Conservation (phyloP, 2,888 invertebrate genomes). For the Pyrgus malvae region DNA sequence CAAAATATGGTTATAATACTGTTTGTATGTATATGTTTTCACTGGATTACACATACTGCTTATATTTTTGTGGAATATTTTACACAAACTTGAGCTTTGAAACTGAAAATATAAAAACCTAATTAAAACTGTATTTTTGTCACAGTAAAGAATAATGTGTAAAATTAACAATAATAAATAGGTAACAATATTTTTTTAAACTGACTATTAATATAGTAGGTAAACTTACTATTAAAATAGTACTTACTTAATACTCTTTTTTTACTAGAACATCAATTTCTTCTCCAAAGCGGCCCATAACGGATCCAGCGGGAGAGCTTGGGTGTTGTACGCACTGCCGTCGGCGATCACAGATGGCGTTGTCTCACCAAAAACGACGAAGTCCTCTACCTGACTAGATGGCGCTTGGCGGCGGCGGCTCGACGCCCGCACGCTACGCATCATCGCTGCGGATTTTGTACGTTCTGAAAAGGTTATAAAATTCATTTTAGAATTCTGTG, state of each 20-base stretch:
- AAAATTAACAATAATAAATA: too few species aligned
- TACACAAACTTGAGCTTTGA: too few species aligned
- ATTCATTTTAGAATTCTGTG: too few species aligned
- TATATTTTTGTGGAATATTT: too few species aligned
- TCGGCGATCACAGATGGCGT: constrained; percentile 40
- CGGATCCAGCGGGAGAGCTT: constrained; percentile 50
- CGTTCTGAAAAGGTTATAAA: constrained; percentile 56
- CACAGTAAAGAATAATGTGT: too few species aligned
- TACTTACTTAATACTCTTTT: background rate
- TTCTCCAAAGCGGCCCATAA: constrained; percentile 64
- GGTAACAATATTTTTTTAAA: background rate
- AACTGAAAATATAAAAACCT: too few species aligned
- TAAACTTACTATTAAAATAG: background rate
- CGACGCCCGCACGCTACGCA: constrained; percentile 63
- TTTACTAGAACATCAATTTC: constrained; percentile 51
- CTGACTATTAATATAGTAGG: background rate
- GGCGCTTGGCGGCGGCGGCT: constrained; percentile 46
- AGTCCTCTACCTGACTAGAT: constrained; percentile 31
- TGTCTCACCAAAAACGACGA: constrained; percentile 42
- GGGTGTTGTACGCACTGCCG: constrained; percentile 30
- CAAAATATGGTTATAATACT: too few species aligned
- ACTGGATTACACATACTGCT: too few species aligned
- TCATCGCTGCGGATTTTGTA: constrained; percentile 57
- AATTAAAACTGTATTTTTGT: too few species aligned
- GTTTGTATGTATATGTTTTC: too few species aligned